Evolutionary conservation across 1,140 invertebrate genomes (phyloP).

Genomic region (Helicorthomorpha holstii): DNA sequence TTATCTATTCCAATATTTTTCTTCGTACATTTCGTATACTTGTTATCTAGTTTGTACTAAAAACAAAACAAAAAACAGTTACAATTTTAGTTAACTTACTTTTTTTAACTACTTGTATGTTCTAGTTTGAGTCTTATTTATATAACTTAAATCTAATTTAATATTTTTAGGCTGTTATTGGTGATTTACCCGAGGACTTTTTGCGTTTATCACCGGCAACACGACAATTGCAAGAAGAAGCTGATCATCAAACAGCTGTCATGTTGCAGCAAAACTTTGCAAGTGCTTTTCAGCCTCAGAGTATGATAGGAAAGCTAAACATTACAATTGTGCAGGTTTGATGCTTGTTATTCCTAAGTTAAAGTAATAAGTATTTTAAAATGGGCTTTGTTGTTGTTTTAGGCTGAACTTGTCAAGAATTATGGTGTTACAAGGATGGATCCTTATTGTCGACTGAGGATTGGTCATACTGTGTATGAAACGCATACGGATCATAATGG

Average conservation of each 20-base stretch:
- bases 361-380: background rate
- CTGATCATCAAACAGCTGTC: constrained; percentile 61
- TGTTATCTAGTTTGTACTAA: too few species aligned
- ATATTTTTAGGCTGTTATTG: constrained; percentile 47
- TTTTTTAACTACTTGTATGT: too few species aligned
- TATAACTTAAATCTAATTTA: too few species aligned
- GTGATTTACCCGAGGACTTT: constrained; percentile 63
- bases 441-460: constrained; percentile 77
- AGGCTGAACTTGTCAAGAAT: constrained; percentile 85
- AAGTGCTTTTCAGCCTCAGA: constrained; percentile 33
- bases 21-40: too few species aligned
- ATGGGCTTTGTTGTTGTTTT: constrained; percentile 15
- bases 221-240: constrained; percentile 43
- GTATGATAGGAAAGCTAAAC: constrained; percentile 51
- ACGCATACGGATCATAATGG: constrained; percentile 86
- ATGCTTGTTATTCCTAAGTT: constrained; percentile 12
- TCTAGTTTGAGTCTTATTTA: too few species aligned
- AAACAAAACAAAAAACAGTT: too few species aligned
- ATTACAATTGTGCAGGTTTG: constrained; percentile 61
- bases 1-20: too few species aligned
- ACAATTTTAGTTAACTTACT: too few species aligned
- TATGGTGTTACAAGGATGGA: constrained; percentile 94
- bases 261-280: constrained; percentile 53
- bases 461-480: constrained; percentile 87
- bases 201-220: constrained; percentile 40